Percentiles rank a stretch among this genome's conserved stretches.
phyloP scores from a whole-genome alignment of 1,140 invertebrate species.

The Zaprionus capensis region DNA sequence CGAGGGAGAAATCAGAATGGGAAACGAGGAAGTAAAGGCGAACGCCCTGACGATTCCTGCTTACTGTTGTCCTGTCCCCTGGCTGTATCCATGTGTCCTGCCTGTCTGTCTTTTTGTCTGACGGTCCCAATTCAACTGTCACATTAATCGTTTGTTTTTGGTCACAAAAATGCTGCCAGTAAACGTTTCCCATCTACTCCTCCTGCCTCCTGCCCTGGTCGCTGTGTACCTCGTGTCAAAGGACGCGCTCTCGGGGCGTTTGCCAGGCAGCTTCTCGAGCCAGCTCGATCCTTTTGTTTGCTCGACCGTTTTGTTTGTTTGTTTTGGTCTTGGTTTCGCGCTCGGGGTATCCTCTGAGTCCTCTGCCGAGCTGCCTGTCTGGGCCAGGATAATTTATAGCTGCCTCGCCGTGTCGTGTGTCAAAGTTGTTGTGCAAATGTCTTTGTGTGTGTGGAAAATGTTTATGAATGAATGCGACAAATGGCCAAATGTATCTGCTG shows the following conservation, averaged over 20 bases:
- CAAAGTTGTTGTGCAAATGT: slow-evolving; percentile 73
- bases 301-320: slow-evolving; percentile 62
- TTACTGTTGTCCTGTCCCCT: neutral
- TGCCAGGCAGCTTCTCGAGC: slow-evolving; percentile 11
- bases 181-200: slow-evolving; percentile 57
- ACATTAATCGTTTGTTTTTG: slow-evolving; percentile 84
- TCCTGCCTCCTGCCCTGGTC: slow-evolving; percentile 14
- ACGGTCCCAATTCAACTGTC: slow-evolving; percentile 76
- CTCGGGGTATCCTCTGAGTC: slow-evolving; percentile 20
- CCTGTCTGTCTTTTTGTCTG: slow-evolving; percentile 8
- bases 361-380: slow-evolving; percentile 49
- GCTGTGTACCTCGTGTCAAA: slow-evolving; percentile 42
- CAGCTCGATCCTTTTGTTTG: slow-evolving; percentile 51
- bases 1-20: neutral
- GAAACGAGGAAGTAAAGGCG: slow-evolving; percentile 5
- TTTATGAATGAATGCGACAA: slow-evolving; percentile 76
- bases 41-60: slow-evolving; percentile 29
- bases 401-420: slow-evolving; percentile 75
- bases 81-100: slow-evolving; percentile 15
- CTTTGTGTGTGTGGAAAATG: slow-evolving; percentile 63
- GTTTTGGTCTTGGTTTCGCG: slow-evolving; percentile 59
- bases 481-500: slow-evolving; percentile 37
- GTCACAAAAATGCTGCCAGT: slow-evolving; percentile 73
- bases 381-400: slow-evolving; percentile 74
- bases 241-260: slow-evolving; percentile 55